Base-by-base conservation (phyloP, 2,113 vertebrate species). In the Lophotis ruficrista region DNA sequence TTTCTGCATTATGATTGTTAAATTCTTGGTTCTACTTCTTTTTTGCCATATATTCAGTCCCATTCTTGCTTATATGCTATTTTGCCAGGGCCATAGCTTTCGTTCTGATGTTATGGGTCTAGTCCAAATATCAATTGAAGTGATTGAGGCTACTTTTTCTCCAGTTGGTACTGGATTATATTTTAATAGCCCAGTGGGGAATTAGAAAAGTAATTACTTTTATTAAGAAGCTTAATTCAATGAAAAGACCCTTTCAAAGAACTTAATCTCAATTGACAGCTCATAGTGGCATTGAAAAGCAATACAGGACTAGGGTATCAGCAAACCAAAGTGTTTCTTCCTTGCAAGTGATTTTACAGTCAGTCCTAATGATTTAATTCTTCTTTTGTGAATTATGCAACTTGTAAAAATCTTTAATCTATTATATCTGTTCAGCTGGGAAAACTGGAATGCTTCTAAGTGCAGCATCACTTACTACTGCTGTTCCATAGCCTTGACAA, bases 161-260 rank as follows among this genome's bases (percentile, higher is more conserved):
- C 47, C 47, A 77, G 18, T 58, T 90, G 47, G 7, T 90, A 27
- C 31, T 70, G 62, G 62, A 56, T 93, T 54, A 51, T 91, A 71
- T 48, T 86, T 50, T 86, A 85, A 69, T 45, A 83, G 48, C 51
- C 54, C 68, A 90, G 20, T 73, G 33, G 58, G 28, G 80, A 94
- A 93, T 83, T 58, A 77, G 64, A 77, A 93, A 95, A 83, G 50
- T 45, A 92, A 89, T 95, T 90, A 89, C 31, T 93, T 96, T 94
- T 96, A 96, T 96, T 94, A 93, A 91, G 66, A 95, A 83, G 62
- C 41, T 94, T 94, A 85, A 91, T 91, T 96, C n/a, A 88, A 69
- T 90, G 58, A 62, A 88, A 96, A 95, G 47, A 71, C 28, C 47
- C 31, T 83, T 93, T 76, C 75, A 86, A 94, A 75, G 37, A 88